These are phyloP conservation scores for Cryptotermes secundus DNA, from an alignment of 1,140 invertebrate species.

Conservation along the genomic window DNA sequence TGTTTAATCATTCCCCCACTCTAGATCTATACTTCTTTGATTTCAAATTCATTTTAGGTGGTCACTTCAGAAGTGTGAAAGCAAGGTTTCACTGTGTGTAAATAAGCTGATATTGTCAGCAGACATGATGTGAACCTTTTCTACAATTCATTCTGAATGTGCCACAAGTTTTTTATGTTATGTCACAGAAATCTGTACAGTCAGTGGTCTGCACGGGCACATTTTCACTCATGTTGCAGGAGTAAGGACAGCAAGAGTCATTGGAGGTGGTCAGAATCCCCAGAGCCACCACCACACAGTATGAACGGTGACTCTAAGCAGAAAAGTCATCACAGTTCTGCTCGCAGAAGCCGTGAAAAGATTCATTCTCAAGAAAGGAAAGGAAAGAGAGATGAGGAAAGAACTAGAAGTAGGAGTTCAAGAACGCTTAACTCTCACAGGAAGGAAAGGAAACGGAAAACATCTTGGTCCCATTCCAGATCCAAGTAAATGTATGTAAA, in stretches of 20 bases:
- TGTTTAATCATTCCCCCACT: too few species aligned
- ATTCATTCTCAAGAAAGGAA: not conserved
- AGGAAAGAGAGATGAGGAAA: not conserved
- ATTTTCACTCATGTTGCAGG: too few species aligned
- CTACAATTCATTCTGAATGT: too few species aligned
- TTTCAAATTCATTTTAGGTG: too few species aligned
- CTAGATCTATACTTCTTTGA: too few species aligned
- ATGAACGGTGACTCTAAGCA: conserved; percentile 15
- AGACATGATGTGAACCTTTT: too few species aligned
- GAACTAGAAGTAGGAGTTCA: not conserved
- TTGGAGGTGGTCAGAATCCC: conserved; percentile 78
- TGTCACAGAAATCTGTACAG: not conserved
- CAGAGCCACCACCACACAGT: conserved; percentile 47
- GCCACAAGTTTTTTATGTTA: not conserved
- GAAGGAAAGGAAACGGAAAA: conserved; percentile 22
- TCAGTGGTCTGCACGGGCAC: too few species aligned
- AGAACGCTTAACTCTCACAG: conserved; percentile 9
- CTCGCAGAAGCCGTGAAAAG: conserved; percentile 3
- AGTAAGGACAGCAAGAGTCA: conserved; percentile 46
- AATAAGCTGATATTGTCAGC: too few species aligned
- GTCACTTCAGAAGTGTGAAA: too few species aligned
- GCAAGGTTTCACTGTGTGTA: too few species aligned
- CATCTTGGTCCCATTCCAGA: not conserved
- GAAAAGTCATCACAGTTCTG: not conserved
- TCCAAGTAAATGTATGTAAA: not conserved